Percentiles rank a stretch among this genome's conserved stretches.
phyloP scores from a whole-genome alignment of 1,140 invertebrate species.

The Camponotus floridanus region DNA sequence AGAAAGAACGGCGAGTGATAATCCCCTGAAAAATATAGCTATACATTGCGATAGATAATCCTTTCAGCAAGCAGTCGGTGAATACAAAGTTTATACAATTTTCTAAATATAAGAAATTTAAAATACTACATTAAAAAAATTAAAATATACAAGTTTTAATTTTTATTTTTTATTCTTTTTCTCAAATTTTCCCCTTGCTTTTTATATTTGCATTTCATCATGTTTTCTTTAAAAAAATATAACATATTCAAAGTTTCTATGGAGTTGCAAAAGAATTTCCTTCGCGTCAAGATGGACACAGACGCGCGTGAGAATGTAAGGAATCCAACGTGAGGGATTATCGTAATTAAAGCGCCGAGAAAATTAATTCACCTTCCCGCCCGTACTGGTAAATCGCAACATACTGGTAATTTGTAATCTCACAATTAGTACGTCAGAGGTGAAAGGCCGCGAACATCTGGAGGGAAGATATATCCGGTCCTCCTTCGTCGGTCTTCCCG shows the following conservation, averaged over 20 bases:
- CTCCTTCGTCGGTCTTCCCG: background rate
- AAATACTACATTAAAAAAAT: background rate
- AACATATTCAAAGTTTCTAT: background rate
- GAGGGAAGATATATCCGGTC: conserved; percentile 22
- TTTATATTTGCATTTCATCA: background rate
- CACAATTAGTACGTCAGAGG: conserved; percentile 41
- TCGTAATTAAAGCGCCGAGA: conserved; percentile 19
- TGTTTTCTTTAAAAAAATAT: background rate
- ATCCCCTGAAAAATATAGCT: background rate
- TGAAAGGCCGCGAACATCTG: conserved; percentile 50
- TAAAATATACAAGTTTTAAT: background rate
- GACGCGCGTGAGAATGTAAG: background rate
- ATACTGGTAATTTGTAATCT: conserved; percentile 56
- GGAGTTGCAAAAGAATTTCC: conserved; percentile 16
- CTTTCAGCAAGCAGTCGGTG: background rate
- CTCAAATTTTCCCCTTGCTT: background rate
- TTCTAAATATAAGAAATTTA: conserved; percentile 19
- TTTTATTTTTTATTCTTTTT: background rate
- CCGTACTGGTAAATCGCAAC: conserved; percentile 2
- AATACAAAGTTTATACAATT: background rate
- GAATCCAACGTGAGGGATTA: conserved; percentile 26
- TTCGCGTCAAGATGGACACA: background rate
- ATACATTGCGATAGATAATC: conserved; percentile 1
- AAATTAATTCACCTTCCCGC: conserved; percentile 28
- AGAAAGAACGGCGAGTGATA: conserved; percentile 11